Base-by-base conservation (phyloP, 2,113 vertebrate genomes). In the Trogon surrucura region DNA sequence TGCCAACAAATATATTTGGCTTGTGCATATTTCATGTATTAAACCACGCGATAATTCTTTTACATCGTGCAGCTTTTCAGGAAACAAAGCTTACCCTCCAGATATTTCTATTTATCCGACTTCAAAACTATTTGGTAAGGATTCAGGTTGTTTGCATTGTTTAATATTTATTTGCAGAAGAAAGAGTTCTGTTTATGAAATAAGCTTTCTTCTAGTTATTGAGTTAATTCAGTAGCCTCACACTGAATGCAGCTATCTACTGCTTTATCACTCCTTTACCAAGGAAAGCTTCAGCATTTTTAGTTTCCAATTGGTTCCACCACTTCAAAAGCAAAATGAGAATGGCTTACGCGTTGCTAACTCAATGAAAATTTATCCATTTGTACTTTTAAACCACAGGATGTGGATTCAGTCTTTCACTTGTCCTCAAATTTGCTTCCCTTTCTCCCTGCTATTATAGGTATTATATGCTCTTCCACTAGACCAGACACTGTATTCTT, bases 1-100 rank as follows among this genome's bases (percentile, higher is more conserved):
- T 70, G 80, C 70, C 95, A 91, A 93, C 41, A 82, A 73, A 85
- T 65, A 34, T 80, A 73, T 81, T 93, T 94, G 87, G 16, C 71
- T 93, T 78, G 20, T 74, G 38, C 65, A 44, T 85, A 74, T 65
- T 93, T 93, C 19, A 8, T 32, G 36, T 17, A 16, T 88, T 81
- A 41, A 25, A 30, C 54, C 38, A 32, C 57, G 22, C 12, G 54
- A 34, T 41, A 51, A 65, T 45, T 65, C 60, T 22, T 70, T 82
- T 27, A 72, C 44, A 29, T 77, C 48, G 27, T 12, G 16, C 72
- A 89, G 72, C 72, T 72, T 66, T 50, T 51, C 6, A 10, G 30
- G 67, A 71, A 88, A 64, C 11, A 36, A 66, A 85, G 27, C 11
- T 81, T 45, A 58, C 38, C 70, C 60, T 88, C n/a, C 65, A 70